Evolutionary conservation across 1,140 invertebrate genomes (phyloP).

Genomic region (Ladona fulva): DNA sequence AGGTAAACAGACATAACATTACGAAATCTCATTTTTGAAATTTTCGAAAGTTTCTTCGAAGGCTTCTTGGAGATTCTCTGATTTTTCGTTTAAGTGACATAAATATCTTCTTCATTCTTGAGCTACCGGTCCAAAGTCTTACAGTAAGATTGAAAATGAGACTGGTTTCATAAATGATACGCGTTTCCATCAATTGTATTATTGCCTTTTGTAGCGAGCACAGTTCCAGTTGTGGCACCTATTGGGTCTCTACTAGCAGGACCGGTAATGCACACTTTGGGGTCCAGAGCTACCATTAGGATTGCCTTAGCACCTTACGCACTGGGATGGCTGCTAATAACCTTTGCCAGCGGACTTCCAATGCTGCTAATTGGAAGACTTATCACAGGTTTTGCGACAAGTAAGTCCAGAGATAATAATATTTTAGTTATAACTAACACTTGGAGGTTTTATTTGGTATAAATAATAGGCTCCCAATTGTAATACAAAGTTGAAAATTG

Average conservation of each 20-base stretch:
- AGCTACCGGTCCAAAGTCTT: too few species aligned
- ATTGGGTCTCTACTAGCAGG: not conserved
- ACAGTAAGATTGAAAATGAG: too few species aligned
- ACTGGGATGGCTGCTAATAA: not conserved
- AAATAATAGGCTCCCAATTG: too few species aligned
- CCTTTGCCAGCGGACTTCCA: not conserved
- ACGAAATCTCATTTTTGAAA: too few species aligned
- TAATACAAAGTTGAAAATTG: too few species aligned
- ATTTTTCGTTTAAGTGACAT: too few species aligned
- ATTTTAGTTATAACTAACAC: too few species aligned
- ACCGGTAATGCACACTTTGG: not conserved
- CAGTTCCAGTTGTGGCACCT: not conserved
- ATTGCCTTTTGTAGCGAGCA: not conserved
- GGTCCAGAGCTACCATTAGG: not conserved
- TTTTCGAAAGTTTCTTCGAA: too few species aligned
- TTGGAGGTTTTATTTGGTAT: too few species aligned
- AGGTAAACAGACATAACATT: not conserved
- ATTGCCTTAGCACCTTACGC: not conserved
- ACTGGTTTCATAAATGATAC: too few species aligned
- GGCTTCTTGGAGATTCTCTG: too few species aligned
- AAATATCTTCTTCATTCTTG: too few species aligned
- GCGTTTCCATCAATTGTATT: not conserved
- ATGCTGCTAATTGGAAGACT: not conserved
- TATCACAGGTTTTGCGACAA: not conserved
- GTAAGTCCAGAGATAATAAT: not conserved